These are phyloP conservation scores for Rhopalosiphum maidis DNA, from an alignment of 1,140 invertebrate genomes.

Conservation along the genomic window DNA sequence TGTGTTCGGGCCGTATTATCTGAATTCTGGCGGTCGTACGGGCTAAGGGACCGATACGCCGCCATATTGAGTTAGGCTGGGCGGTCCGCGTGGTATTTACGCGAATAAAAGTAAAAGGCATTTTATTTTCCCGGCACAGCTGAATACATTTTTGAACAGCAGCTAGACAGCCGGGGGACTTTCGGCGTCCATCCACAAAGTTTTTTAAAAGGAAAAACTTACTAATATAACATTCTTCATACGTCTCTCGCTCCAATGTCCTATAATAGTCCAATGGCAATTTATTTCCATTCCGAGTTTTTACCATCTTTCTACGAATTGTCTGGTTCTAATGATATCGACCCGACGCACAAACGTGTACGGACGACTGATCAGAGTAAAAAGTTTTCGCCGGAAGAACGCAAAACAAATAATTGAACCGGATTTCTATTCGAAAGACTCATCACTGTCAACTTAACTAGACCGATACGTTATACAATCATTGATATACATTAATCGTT, in stretches of 20 bases:
- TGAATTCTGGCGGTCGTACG: neutral
- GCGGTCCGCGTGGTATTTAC: neutral
- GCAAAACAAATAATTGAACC: neutral
- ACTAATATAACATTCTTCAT: conserved; percentile 53
- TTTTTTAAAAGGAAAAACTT: conserved; percentile 54
- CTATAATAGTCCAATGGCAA: neutral
- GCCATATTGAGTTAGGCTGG: neutral
- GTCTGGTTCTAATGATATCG: conserved; percentile 27
- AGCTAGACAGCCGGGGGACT: conserved; percentile 17
- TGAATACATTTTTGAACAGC: conserved; percentile 46
- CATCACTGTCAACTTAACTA: neutral
- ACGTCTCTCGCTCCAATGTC: neutral
- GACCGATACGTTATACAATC: neutral
- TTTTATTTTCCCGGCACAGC: conserved; percentile 12
- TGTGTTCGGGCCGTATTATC: neutral
- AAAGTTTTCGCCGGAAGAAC: neutral
- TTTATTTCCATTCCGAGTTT: conserved; percentile 42
- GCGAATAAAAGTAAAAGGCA: conserved; percentile 44
- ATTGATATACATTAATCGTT: neutral
- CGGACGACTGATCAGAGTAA: neutral
- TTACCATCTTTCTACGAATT: neutral
- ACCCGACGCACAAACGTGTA: neutral
- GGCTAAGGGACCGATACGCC: neutral
- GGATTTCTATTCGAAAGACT: neutral
- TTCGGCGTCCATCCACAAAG: conserved; percentile 40